phyloP scores from a whole-genome alignment of 1,140 invertebrate species.

The Phocides pigmalion region DNA sequence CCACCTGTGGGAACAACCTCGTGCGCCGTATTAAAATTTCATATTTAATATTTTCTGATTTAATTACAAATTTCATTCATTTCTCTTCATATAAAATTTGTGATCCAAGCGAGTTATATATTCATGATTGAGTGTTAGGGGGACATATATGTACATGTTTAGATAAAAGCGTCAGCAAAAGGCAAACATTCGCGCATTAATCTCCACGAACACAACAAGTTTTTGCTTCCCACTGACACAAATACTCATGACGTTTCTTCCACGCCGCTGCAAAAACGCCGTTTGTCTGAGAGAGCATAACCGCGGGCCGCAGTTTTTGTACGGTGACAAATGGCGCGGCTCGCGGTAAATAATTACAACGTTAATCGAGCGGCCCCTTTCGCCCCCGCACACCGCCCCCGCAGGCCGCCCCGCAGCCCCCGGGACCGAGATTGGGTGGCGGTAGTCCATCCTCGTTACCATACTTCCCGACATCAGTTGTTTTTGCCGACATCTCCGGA shows the following conservation, averaged over 20 bases:
- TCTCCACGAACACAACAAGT: neutral
- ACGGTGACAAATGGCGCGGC: slow-evolving; percentile 42
- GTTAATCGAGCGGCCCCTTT: slow-evolving; percentile 43
- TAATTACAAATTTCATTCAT: no score
- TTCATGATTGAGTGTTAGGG: no score
- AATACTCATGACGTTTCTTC: slow-evolving; percentile 11
- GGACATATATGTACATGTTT: no score
- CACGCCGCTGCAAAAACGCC: slow-evolving; percentile 2
- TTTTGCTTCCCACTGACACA: slow-evolving; percentile 5
- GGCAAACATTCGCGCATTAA: neutral
- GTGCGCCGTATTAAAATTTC: no score
- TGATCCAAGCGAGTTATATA: no score
- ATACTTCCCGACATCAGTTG: slow-evolving; percentile 10
- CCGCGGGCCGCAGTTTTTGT: slow-evolving; percentile 34
- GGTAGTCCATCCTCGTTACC: slow-evolving; percentile 25
- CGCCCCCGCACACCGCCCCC: no score
- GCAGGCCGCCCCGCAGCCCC: neutral
- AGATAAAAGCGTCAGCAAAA: no score
- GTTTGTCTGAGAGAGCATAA: slow-evolving; percentile 9
- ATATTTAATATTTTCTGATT: no score
- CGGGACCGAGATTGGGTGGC: neutral
- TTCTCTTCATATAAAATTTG: no score
- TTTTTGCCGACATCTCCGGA: slow-evolving; percentile 20
- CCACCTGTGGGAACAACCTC: no score
- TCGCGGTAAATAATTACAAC: slow-evolving; percentile 49